A percentile compares a stretch with the other conserved stretches of the same genome.
phyloP scores from a whole-genome alignment of 2,888 invertebrate genomes.

The Athripsodes cinereus region DNA sequence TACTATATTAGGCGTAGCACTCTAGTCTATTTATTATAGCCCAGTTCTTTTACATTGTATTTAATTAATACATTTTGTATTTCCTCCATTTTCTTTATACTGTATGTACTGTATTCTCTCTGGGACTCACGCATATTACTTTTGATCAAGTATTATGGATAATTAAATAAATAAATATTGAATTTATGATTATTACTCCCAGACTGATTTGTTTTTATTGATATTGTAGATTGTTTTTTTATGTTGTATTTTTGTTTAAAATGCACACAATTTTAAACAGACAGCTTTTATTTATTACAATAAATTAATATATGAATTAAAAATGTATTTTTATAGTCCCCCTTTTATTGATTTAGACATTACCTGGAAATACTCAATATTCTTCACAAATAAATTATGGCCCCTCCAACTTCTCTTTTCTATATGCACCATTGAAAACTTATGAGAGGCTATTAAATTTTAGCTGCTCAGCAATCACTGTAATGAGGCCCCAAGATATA shows the following conservation, averaged over 20 bases:
- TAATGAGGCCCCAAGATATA: too few relatives aligned
- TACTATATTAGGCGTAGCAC: background rate
- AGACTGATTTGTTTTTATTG: background rate
- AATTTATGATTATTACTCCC: background rate
- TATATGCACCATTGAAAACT: too few relatives aligned
- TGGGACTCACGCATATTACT: background rate
- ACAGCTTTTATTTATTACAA: constrained; percentile 24
- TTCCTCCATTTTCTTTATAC: background rate
- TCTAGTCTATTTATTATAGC: background rate
- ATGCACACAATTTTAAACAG: background rate
- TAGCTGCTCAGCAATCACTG: too few relatives aligned
- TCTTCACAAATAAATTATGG: too few relatives aligned
- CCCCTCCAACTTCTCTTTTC: too few relatives aligned
- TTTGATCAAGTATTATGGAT: background rate
- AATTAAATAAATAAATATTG: background rate
- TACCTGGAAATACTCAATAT: too few relatives aligned
- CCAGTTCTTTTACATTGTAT: too few relatives aligned
- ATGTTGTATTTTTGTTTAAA: background rate
- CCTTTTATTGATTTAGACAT: background rate
- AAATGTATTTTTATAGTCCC: background rate
- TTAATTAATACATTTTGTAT: too few relatives aligned
- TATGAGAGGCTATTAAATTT: too few relatives aligned
- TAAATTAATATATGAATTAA: constrained; percentile 21
- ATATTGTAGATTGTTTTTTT: background rate
- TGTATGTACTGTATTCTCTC: background rate